A percentile compares a stretch with the other conserved stretches of the same genome.
phyloP scores from a whole-genome alignment of 2,797 vertebrate genomes.

The Sebastes flavidus region DNA sequence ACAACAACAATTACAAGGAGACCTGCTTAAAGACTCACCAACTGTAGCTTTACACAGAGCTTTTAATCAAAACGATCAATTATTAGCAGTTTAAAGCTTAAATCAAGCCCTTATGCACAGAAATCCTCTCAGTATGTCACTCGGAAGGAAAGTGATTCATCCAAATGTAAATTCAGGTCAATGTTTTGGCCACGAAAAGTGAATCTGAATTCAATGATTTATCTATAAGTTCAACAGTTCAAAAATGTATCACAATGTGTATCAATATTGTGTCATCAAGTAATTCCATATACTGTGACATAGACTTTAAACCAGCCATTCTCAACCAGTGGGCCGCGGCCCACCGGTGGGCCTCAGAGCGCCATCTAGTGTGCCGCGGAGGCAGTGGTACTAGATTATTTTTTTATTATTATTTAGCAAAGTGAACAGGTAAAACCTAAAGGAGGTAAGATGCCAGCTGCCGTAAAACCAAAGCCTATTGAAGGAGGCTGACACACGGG shows the following conservation, averaged over 20 bases:
- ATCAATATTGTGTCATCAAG: neutral
- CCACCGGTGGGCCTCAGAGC: no score
- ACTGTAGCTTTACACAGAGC: neutral
- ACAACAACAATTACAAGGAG: neutral
- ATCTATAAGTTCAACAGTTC: neutral
- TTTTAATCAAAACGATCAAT: neutral
- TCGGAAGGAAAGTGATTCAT: conserved; percentile 16
- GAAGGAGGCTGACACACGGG: no score
- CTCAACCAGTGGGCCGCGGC: no score
- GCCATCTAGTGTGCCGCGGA: no score
- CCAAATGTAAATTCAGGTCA: neutral
- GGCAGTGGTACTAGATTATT: no score
- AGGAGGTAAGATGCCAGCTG: no score
- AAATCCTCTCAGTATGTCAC: neutral
- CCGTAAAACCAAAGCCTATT: no score
- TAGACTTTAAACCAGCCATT: neutral
- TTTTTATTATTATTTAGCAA: no score
- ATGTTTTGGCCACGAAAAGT: no score
- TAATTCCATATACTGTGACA: neutral
- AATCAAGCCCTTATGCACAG: neutral
- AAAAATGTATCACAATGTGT: neutral
- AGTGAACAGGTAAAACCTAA: no score
- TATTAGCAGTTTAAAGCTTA: neutral
- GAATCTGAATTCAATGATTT: neutral
- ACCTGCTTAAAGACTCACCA: neutral